Evolutionary conservation across 1,140 invertebrate species (phyloP), one percentile per base, ranked within the genome.

Genomic region (Physella acuta): DNA sequence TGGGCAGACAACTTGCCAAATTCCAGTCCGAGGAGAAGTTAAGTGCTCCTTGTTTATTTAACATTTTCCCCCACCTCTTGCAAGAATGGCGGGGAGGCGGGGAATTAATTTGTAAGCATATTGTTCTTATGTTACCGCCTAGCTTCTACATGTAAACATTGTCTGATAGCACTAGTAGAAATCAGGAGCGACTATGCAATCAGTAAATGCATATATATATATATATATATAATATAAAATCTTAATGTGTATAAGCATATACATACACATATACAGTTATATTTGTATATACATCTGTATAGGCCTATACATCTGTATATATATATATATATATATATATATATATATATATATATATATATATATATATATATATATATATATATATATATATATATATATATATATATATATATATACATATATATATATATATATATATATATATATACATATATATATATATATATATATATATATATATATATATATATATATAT

Each of bases 41-140:
- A 36, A 61, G 59, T 61, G 59, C 59, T 24, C 11, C 24, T 44
- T 61, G 36, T 61, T 61, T 61, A 39, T 34, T 61, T 39, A 36
- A 34, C 31, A 26, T n/a, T 16, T 20, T 17, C 26, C 24, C 26
- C 37, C 33, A 1, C 36, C 37, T 61, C 39, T 16, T 24, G 16
- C 24, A 61, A 61, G 31, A 39, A 44, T 36, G 14, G 39, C 2
- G 36, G 16, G 37, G 14, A 61, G 24, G 37, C 36, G 37, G 37
- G 37, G 17, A 16, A 24, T 8, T 39, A 34, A 34, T 34, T 36
- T 61, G 59, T 61, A 26, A 34, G 20, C 33, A n/a, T 28, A 59
- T 28, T 34, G 33, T 4, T 16, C 33, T 30, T 55, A 3, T 55
- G 14, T 28, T 1, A 30, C 3, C 28, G 26, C 11, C 26, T 26